Conservation (phyloP, 2,888 invertebrate species). For the Willowsia nigromaculata region DNA sequence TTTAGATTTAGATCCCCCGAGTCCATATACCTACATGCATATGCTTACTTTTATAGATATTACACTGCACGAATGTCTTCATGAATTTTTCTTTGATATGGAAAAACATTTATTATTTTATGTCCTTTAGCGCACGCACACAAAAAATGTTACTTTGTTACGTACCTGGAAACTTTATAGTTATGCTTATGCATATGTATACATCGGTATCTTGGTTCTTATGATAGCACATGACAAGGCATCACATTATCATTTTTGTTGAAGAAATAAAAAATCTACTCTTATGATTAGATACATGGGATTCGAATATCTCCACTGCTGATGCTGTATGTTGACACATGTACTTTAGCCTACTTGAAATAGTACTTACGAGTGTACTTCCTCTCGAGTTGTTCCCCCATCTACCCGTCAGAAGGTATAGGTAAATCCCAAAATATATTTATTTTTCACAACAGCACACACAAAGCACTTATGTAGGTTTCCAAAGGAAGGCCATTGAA, state of each 20-base stretch:
- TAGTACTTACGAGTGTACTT: slow-evolving; percentile 37
- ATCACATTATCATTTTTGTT: slow-evolving; percentile 43
- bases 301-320: neutral
- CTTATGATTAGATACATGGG: slow-evolving; percentile 29
- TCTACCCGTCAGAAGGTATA: neutral
- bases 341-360: slow-evolving; percentile 37
- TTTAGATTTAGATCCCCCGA: neutral
- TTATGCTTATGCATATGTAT: neutral
- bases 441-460: slow-evolving; percentile 55
- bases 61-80: neutral
- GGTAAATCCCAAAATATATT: slow-evolving; percentile 61
- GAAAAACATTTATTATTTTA: neutral
- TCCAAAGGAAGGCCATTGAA: neutral
- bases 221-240: slow-evolving; percentile 66
- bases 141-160: neutral
- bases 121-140: neutral
- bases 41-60: neutral
- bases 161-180: slow-evolving; percentile 4
- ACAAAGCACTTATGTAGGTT: neutral
- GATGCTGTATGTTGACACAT: slow-evolving; percentile 35
- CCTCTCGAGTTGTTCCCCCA: neutral
- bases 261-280: slow-evolving; percentile 10
- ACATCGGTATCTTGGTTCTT: neutral
- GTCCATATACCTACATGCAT: neutral
- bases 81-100: slow-evolving; percentile 10